These are phyloP conservation scores for Rambutsinella grinnellia DNA, from an alignment of 2,888 invertebrate genomes.

Conservation along the genomic window DNA sequence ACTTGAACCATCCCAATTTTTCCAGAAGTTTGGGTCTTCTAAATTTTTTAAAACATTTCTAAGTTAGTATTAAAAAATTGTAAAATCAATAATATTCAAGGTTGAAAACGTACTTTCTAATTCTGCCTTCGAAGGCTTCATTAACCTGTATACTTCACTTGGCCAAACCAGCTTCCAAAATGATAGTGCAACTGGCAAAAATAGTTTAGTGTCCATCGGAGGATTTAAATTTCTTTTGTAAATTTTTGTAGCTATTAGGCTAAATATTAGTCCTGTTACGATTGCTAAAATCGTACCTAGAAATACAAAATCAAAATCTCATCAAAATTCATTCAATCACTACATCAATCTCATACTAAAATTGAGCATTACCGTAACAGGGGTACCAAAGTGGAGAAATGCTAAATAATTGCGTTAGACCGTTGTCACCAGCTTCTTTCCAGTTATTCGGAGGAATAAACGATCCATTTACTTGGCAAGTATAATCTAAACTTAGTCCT, in stretches of 20 bases:
- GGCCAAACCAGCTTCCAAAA: slow-evolving; percentile 60
- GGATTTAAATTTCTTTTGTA: slow-evolving; percentile 42
- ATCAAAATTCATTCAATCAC: too few relatives aligned
- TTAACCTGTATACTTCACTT: slow-evolving; percentile 36
- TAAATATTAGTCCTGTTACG: slow-evolving; percentile 54
- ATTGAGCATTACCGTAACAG: slow-evolving; percentile 55
- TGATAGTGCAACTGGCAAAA: slow-evolving; percentile 58
- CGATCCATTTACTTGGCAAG: slow-evolving; percentile 24
- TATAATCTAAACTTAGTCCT: slow-evolving; percentile 24
- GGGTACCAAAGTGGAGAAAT: slow-evolving; percentile 66
- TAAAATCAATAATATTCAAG: not conserved
- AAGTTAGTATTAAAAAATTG: not conserved
- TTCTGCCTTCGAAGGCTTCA: slow-evolving; percentile 53
- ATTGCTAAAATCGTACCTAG: slow-evolving; percentile 39
- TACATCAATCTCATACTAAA: too few relatives aligned
- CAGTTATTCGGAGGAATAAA: slow-evolving; percentile 44
- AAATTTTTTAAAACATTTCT: not conserved
- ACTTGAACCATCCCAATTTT: slow-evolving; percentile 27
- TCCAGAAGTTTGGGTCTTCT: slow-evolving; percentile 44
- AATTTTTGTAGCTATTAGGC: slow-evolving; percentile 33
- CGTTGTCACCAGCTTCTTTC: slow-evolving; percentile 51
- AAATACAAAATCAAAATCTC: too few relatives aligned
- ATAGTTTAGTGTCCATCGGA: slow-evolving; percentile 57
- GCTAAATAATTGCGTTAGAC: slow-evolving; percentile 49
- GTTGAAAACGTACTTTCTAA: slow-evolving; percentile 30